These are phyloP conservation scores for Drosophila borborema DNA, from an alignment of 2,888 invertebrate species.

Conservation along the genomic window DNA sequence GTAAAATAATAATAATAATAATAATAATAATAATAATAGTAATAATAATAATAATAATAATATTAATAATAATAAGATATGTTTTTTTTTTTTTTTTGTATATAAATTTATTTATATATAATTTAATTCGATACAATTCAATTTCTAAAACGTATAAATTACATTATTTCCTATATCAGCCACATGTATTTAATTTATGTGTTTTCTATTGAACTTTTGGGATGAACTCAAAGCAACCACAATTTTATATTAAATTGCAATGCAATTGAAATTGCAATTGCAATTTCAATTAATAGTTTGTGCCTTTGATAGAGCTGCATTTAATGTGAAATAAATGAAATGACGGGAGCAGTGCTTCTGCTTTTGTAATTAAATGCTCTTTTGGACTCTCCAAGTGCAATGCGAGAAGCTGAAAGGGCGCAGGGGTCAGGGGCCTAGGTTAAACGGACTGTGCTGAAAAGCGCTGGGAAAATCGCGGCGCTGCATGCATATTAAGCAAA, in stretches of 20 bases:
- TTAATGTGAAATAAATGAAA: slow-evolving; percentile 7
- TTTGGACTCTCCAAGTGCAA: slow-evolving; percentile 17
- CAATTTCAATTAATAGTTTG: slow-evolving; percentile 1
- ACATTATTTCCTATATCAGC: background rate
- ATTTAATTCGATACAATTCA: too few species aligned
- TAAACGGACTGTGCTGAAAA: slow-evolving; percentile 46
- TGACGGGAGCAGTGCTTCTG: slow-evolving; percentile 23
- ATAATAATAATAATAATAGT: too few species aligned
- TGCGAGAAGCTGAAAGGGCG: background rate
- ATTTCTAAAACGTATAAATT: background rate
- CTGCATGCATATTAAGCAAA: slow-evolving; percentile 28
- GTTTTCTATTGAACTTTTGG: background rate
- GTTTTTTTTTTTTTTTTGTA: background rate
- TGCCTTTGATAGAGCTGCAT: background rate
- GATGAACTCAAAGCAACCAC: too few species aligned
- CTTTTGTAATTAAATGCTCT: slow-evolving; percentile 37
- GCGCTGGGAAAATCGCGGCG: slow-evolving; percentile 28
- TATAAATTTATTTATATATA: background rate
- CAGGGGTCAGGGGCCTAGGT: background rate
- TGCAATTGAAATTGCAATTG: background rate
- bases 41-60: too few species aligned
- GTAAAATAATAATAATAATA: too few species aligned
- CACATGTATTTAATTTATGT: background rate
- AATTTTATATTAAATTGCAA: too few species aligned
- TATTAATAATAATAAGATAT: too few species aligned